Percentiles rank a stretch among this genome's conserved stretches.
These are phyloP conservation scores for Mastacembelus armatus DNA, from an alignment of 2,797 vertebrate genomes.

Conservation along the genomic window DNA sequence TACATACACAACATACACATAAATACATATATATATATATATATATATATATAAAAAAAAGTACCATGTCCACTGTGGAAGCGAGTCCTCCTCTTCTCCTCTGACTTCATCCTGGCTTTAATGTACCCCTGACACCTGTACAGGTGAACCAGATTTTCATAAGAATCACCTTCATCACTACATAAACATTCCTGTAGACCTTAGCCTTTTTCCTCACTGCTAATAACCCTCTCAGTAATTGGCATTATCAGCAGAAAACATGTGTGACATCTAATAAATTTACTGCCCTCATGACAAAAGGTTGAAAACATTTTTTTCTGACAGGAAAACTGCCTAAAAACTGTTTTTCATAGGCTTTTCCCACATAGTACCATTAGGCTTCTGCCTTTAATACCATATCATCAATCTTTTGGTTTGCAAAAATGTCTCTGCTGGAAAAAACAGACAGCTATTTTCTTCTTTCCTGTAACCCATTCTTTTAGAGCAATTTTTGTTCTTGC, in stretches of 20 bases:
- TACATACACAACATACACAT: too few species aligned
- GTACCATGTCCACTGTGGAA: constrained; percentile 94
- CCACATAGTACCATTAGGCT: neutral
- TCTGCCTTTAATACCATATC: constrained; percentile 2
- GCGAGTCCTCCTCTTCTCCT: constrained; percentile 94
- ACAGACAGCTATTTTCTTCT: constrained; percentile 12
- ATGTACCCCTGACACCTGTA: constrained; percentile 97
- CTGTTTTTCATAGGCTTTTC: constrained; percentile 8
- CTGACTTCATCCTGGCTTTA: constrained; percentile 98
- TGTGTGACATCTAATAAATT: neutral
- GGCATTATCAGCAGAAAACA: constrained; percentile 2
- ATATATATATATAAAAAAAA: constrained; percentile 4
- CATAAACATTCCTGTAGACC: neutral
- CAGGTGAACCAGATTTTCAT: constrained; percentile 22
- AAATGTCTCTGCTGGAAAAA: constrained; percentile 1
- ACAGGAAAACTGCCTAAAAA: neutral
- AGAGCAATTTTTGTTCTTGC: constrained; percentile 30
- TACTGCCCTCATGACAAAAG: constrained; percentile 12
- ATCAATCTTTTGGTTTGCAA: constrained; percentile 25
- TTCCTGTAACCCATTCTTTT: constrained; percentile 24
- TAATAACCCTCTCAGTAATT: neutral
- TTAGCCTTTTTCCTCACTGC: neutral
- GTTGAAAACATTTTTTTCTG: constrained; percentile 16
- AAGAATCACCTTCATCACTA: constrained; percentile 14
- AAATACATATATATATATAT: neutral